Percentiles rank a stretch among this genome's conserved stretches.
These are phyloP conservation scores for Prionailurus viverrinus DNA, from an alignment of 2,113 vertebrate genomes.

Conservation along the genomic window DNA sequence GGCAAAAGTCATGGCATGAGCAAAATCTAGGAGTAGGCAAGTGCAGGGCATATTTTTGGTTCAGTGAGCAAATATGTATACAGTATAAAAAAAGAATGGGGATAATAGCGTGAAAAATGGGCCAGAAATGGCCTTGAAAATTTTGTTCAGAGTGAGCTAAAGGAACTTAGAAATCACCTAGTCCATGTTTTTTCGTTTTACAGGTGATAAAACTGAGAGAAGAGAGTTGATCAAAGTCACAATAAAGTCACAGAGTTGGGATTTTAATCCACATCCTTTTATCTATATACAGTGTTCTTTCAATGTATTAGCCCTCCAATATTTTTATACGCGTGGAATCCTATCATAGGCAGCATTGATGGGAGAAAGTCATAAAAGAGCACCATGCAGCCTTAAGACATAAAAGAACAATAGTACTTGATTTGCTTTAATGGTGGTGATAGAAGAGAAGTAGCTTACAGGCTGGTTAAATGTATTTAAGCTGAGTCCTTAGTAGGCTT, in stretches of 20 bases:
- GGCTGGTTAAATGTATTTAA: slow-evolving; percentile 36
- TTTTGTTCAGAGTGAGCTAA: background rate
- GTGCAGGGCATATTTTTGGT: background rate
- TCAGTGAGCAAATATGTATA: background rate
- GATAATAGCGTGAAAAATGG: background rate
- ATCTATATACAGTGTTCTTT: background rate
- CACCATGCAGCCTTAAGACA: background rate
- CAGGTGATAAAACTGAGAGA: background rate
- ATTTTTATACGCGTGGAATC: slow-evolving; percentile 15
- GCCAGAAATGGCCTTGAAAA: background rate
- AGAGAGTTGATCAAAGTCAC: background rate
- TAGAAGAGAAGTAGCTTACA: background rate
- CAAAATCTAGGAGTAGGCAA: background rate
- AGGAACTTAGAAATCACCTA: slow-evolving; percentile 38
- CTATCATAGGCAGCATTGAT: background rate
- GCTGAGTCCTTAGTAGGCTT: slow-evolving; percentile 15
- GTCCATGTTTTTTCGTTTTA: background rate
- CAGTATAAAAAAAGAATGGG: background rate
- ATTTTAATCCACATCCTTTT: slow-evolving; percentile 7
- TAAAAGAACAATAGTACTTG: background rate
- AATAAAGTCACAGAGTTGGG: background rate
- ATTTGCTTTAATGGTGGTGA: slow-evolving; percentile 43
- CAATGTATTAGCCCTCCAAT: background rate
- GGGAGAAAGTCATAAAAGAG: slow-evolving; percentile 15
- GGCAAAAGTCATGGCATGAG: background rate